These are phyloP conservation scores for Acleris emargana DNA, from an alignment of 2,888 invertebrate species.

Conservation along the genomic window DNA sequence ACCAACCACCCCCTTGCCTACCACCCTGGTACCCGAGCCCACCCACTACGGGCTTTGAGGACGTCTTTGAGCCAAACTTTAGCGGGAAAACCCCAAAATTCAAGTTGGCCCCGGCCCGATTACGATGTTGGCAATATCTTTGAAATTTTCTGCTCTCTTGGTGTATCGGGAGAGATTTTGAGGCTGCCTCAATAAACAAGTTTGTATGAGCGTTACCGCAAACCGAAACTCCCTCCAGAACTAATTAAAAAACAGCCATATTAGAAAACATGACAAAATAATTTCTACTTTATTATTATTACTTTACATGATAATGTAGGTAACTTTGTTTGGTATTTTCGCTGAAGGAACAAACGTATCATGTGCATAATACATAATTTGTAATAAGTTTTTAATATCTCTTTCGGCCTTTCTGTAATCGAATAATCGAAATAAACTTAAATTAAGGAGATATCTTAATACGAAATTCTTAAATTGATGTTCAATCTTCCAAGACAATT, in stretches of 20 bases:
- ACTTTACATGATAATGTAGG: too few species aligned
- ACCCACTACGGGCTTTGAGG: constrained; percentile 79
- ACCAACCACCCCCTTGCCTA: constrained; percentile 64
- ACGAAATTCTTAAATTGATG: too few species aligned
- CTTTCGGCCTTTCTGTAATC: too few species aligned
- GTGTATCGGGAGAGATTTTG: constrained; percentile 47
- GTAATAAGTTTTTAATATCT: too few species aligned
- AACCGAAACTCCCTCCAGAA: constrained; percentile 9
- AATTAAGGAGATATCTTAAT: too few species aligned
- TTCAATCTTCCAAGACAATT: not conserved
- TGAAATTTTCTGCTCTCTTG: constrained; percentile 76
- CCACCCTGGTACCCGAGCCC: constrained; percentile 72
- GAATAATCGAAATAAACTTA: too few species aligned
- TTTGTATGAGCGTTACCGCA: constrained; percentile 24
- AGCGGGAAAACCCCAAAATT: constrained; percentile 81
- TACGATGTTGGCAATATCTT: constrained; percentile 78
- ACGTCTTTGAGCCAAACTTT: constrained; percentile 81
- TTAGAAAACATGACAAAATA: too few species aligned
- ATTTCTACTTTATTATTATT: too few species aligned
- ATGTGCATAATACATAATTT: too few species aligned
- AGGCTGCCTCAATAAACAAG: constrained; percentile 35
- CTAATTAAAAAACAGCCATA: constrained; percentile 18
- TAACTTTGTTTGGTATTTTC: too few species aligned
- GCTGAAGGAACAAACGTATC: too few species aligned
- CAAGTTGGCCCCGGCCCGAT: constrained; percentile 75